A percentile compares a stretch with the other conserved stretches of the same genome.
phyloP scores from a whole-genome alignment of 2,888 invertebrate species.

The Micropterix aruncella region DNA sequence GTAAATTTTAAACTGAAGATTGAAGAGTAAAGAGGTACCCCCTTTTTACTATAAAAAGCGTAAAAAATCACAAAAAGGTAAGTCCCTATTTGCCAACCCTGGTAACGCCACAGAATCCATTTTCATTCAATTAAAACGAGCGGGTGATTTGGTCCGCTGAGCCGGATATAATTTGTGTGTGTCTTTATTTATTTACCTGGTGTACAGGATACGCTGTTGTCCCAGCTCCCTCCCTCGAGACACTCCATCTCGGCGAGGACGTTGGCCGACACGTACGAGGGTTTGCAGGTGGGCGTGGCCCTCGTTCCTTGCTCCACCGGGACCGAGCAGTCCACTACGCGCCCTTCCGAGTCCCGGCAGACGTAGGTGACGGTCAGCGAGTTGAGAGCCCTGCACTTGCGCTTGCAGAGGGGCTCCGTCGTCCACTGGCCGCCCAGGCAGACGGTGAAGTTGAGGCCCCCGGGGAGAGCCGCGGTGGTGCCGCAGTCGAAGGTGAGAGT shows the following conservation, averaged over 20 bases:
- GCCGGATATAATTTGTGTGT: no score
- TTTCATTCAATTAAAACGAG: no score
- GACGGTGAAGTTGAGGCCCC: background rate
- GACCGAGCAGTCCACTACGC: slow-evolving; percentile 15
- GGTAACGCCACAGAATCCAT: no score
- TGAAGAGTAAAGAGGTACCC: no score
- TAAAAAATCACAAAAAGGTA: no score
- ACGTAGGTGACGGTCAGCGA: slow-evolving; percentile 7
- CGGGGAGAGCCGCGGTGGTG: background rate
- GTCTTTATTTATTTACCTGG: no score
- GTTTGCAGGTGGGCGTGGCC: slow-evolving; percentile 18
- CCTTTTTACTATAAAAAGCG: no score
- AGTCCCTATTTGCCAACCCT: no score
- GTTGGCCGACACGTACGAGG: slow-evolving; percentile 19
- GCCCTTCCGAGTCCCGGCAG: slow-evolving; percentile 11
- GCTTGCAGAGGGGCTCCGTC: background rate
- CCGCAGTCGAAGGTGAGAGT: background rate
- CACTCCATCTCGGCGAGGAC: slow-evolving; percentile 19
- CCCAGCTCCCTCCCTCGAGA: slow-evolving; percentile 21
- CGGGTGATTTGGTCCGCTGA: no score
- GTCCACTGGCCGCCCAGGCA: background rate
- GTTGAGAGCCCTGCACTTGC: background rate
- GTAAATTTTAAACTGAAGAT: no score
- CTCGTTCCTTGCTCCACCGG: slow-evolving; percentile 18
- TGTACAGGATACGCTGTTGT: slow-evolving; percentile 18